phyloP scores from a whole-genome alignment of 2,888 invertebrate species.

The Phaonia tiefii region DNA sequence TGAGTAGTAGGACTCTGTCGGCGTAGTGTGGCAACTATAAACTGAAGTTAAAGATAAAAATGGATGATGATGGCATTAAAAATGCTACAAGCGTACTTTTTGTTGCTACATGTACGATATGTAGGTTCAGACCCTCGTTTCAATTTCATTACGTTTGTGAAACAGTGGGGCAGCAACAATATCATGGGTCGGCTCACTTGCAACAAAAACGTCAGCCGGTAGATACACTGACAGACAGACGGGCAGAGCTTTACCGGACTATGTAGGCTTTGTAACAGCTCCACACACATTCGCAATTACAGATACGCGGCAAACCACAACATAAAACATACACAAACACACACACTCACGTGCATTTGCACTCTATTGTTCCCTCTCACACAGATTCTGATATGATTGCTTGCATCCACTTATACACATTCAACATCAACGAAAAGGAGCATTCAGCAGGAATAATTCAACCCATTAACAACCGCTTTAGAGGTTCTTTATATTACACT shows the following conservation, averaged over 20 bases:
- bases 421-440: no score
- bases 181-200: background rate
- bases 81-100: constrained; percentile 62
- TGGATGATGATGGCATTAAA: constrained; percentile 61
- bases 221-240: constrained; percentile 17
- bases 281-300: constrained; percentile 57
- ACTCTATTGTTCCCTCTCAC: no score
- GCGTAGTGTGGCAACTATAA: constrained; percentile 41
- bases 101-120: background rate
- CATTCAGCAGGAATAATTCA: no score
- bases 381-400: no score
- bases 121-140: constrained; percentile 54
- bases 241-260: background rate
- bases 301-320: constrained; percentile 70
- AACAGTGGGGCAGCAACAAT: constrained; percentile 41
- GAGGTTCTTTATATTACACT: no score
- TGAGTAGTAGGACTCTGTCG: background rate
- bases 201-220: constrained; percentile 27
- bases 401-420: no score
- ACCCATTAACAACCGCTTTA: no score
- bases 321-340: background rate
- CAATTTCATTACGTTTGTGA: constrained; percentile 61
- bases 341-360: constrained; percentile 16
- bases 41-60: constrained; percentile 47
- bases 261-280: constrained; percentile 5